These are phyloP conservation scores for Girardinus metallicus DNA, from an alignment of 2,797 vertebrate species.

Conservation along the genomic window DNA sequence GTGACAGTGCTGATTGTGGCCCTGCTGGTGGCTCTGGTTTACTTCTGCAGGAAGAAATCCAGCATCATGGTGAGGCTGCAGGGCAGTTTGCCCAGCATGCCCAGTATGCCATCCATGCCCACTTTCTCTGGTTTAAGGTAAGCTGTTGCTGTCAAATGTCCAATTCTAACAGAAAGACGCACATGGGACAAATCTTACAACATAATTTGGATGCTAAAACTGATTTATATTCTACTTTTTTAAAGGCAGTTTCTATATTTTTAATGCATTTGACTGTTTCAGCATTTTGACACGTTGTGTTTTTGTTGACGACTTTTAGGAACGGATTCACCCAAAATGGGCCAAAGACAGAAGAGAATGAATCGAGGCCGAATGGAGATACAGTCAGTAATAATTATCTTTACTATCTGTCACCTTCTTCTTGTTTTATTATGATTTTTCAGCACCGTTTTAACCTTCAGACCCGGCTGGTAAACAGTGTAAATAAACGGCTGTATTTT, in stretches of 20 bases:
- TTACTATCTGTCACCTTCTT: neutral
- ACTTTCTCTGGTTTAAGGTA: constrained; percentile 67
- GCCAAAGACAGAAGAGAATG: neutral
- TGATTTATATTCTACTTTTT: neutral
- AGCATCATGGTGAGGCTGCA: constrained; percentile 54
- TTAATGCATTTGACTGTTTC: neutral
- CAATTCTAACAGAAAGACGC: neutral
- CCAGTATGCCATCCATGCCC: constrained; percentile 46
- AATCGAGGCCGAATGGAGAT: constrained; percentile 17
- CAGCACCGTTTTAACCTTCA: neutral
- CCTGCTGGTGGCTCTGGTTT: constrained; percentile 70
- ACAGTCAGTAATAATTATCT: constrained; percentile 36
- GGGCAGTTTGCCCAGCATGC: constrained; percentile 46
- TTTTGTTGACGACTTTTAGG: constrained; percentile 50
- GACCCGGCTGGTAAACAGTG: neutral
- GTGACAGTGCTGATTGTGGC: constrained; percentile 64
- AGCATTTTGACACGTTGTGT: neutral
- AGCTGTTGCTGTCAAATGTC: neutral
- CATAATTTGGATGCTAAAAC: neutral
- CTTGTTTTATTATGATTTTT: neutral
- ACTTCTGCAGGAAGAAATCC: constrained; percentile 59
- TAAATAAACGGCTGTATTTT: neutral
- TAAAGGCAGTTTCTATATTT: neutral
- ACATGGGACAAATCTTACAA: neutral
- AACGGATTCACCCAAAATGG: constrained; percentile 31